phyloP scores from a whole-genome alignment of 2,797 vertebrate species.

The Pogonophryne albipinna region DNA sequence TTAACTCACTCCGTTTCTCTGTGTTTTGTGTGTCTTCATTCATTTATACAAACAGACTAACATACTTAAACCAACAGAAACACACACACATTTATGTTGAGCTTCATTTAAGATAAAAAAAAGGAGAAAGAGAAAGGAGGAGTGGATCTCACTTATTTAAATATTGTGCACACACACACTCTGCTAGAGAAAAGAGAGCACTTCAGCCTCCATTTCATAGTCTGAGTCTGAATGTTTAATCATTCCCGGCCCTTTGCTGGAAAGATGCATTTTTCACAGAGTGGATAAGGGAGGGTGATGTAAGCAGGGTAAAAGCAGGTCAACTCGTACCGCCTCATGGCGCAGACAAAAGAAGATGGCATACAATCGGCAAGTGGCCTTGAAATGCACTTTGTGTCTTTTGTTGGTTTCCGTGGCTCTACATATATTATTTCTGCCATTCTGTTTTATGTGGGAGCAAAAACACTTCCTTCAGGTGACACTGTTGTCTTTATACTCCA shows the following conservation, averaged over 20 bases:
- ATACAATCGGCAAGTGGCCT: not conserved
- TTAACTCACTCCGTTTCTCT: not conserved
- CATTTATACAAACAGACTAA: too few species aligned
- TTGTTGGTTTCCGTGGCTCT: not conserved
- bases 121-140: not conserved
- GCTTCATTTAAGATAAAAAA: too few species aligned
- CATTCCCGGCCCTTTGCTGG: slow-evolving; percentile 71
- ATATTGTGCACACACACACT: slow-evolving; percentile 5
- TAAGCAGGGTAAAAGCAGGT: slow-evolving; percentile 53
- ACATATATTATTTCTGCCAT: slow-evolving; percentile 2
- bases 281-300: slow-evolving; percentile 51
- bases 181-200: slow-evolving; percentile 28
- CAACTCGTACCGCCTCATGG: slow-evolving; percentile 19
- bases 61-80: too few species aligned
- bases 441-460: slow-evolving; percentile 2
- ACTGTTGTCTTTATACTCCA: slow-evolving; percentile 46
- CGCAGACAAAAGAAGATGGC: slow-evolving; percentile 15
- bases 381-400: not conserved
- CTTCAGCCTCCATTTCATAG: slow-evolving; percentile 73
- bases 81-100: too few species aligned
- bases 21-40: slow-evolving; percentile 16
- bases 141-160: slow-evolving; percentile 12
- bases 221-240: slow-evolving; percentile 81
- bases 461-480: slow-evolving; percentile 29
- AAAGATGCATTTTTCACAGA: slow-evolving; percentile 76